Base-by-base conservation (phyloP, 1,140 invertebrate genomes). In the Wiebesia pumilae region DNA sequence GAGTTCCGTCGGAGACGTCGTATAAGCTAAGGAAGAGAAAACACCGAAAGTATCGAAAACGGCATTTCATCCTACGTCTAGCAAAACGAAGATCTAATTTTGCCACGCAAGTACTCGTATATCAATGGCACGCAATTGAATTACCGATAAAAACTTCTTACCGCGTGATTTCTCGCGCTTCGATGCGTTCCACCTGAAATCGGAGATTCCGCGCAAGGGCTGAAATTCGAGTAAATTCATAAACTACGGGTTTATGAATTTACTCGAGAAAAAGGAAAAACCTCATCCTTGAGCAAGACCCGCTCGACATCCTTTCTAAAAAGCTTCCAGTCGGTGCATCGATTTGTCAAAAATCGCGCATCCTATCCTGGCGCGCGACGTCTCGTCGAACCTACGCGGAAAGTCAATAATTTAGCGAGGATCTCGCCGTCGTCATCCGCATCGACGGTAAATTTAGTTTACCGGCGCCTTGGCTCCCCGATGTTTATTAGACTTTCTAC, bases 251-350 rank as follows among this genome's bases (percentile, higher is more conserved):
- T 75, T 7, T 24, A 43, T 12, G 9, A 38, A 43, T 38, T n/a
- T n/a, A n/a, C n/a, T n/a, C n/a, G n/a, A n/a, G n/a, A 75, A 43
- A 43, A 73, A 75, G 7, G 71, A 75, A 38, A 75, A 75, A 75
- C 40, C 43, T 75, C 43, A 75, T 75, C 38, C 24, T 75, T 43
- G 21, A 38, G 10, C 27, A 43, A 75, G 38, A 4, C 24, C 43
- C 71, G 40, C 21, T 24, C n/a, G n/a, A 43, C 7, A 19, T 43
- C 71, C 71, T 43, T 43, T 43, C 9, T n/a, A 43, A 75, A 71
- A 75, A 43, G 71, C 27, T n/a, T 38, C 40, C 14, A 38, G 19
- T 21, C 21, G 6, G 38, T 27, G 21, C 7, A 24, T 38, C 38
- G 43, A 75, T 75, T 75, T 75, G 24, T 75, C 35, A 75, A 75